Base-by-base conservation (phyloP, 2,888 invertebrate species). In the Orthonychiurus folsomi region DNA sequence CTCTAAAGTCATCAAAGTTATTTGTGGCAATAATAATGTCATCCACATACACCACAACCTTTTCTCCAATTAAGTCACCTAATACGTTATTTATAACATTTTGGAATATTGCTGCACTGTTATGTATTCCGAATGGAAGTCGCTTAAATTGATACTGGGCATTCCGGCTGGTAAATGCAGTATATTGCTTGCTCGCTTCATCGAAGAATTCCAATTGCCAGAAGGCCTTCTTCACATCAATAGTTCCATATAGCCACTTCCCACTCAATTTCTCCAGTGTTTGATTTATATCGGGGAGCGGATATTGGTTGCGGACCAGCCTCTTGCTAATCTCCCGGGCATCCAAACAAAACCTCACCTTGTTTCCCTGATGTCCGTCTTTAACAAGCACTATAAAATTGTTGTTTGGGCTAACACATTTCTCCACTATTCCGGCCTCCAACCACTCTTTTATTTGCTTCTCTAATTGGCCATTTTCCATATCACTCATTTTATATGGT, bases 251-350 rank as follows among this genome's bases (percentile, higher is more conserved):
- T 56, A 75, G 75, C 26, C 71, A 55, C 55, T 69, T 70, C 61
- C 67, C 66, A 5, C 75, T 75, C 52, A 75, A 50, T 60, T 75
- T 74, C 50, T 75, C 74, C 24, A 76, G 63, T 2, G 76, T 65
- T n/a, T 76, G 74, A 0, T 65, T 64, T n/a, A 76, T 74, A 47
- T 74, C 73, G 9, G 73, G 69, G 26, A 70, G 23, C 61, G 72
- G 69, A 50, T 69, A 70, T 5, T 55, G 64, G 59, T 70, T 66
- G 2, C 65, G 55, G 24, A 61, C 56, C 2, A 71, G 71, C 23
- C 65, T 66, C 23, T 54, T 56, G 27, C 73, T 74, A 3, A 74
- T 50, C 1, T 59, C 28, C 5, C 60, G 23, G 25, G 21, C 52
- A 50, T 60, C 60, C 18, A 60, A 20, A n/a, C 27, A 27, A 24